Evolutionary conservation across 2,888 invertebrate species (phyloP).

Genomic region (Idaea biselata): DNA sequence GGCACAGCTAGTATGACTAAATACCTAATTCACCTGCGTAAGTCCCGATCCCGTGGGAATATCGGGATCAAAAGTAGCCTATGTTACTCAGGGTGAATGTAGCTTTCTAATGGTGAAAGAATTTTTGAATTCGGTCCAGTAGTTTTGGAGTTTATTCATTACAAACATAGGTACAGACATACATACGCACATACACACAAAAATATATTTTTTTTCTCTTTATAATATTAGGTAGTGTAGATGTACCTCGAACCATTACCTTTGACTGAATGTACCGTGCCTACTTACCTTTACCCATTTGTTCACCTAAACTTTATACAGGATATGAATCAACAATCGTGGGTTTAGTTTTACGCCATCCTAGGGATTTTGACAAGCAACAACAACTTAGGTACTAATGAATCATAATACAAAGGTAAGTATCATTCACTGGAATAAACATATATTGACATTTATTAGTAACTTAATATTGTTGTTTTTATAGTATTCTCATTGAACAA

Average conservation of each 20-base stretch:
- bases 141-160: too few species aligned
- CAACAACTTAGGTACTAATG: neutral
- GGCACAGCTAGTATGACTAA: too few species aligned
- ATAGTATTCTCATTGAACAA: constrained; percentile 28
- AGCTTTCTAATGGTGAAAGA: too few species aligned
- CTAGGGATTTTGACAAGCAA: constrained; percentile 39
- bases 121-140: too few species aligned
- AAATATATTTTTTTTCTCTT: too few species aligned
- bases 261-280: neutral
- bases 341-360: constrained; percentile 53
- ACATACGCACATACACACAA: too few species aligned
- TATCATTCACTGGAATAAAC: constrained; percentile 13
- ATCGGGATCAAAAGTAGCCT: too few species aligned
- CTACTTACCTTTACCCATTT: neutral
- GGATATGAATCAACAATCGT: constrained; percentile 55
- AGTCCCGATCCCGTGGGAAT: too few species aligned
- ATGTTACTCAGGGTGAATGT: too few species aligned
- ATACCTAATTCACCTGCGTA: too few species aligned
- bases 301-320: constrained; percentile 26
- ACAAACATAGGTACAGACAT: too few species aligned
- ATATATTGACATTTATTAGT: constrained; percentile 40
- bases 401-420: neutral
- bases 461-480: constrained; percentile 38
- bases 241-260: neutral
- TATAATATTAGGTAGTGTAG: too few species aligned